Evolutionary conservation across 2,797 vertebrate species (phyloP), one percentile per base, ranked within the genome.

Genomic region (Sus cebifrons): DNA sequence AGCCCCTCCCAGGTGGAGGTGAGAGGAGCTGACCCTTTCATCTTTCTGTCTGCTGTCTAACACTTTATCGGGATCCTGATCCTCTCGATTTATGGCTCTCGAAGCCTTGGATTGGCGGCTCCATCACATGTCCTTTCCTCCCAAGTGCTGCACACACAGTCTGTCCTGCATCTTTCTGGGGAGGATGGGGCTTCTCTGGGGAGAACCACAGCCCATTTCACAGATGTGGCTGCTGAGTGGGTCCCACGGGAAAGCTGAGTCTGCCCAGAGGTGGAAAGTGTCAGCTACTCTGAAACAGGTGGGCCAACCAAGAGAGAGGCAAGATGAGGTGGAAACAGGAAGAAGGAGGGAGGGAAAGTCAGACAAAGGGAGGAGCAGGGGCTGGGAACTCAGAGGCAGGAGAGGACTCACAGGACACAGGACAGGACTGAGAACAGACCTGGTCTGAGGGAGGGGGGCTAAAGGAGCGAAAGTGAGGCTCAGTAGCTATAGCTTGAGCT

Each of bases 231-330:
- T n/a, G 23, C 4, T n/a, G 21, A 70, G 11, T 1, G 5, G 2
- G 0, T 2, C 25, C 14, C 1, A 0, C 32, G 18, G 12, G 44
- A 70, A 49, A 54, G 0, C 9, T 6, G 9, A 15, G 32, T 0
- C 11, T 9, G 52, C 10, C 52, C 21, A 56, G 14, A 21, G 6
- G 27, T 5, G 90, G n/a, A 56, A n/a, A 36, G 25, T 0, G 0
- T 9, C 14, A 4, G 21, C 21, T 9, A 8, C 27, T 88, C n/a
- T 0, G 13, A 20, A 49, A 2, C 4, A 4, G n/a, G 25, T 2
- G 6, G 14, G 25, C 4, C 40, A 44, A 15, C 4, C 17, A 25
- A 36, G 18, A 54, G 15, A 73, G 44, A 56, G 32, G 17, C 36
- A 49, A 29, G 27, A 15, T 0, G 29, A 81, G 52, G 40, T 2